Evolutionary conservation across 2,113 vertebrate genomes (phyloP), one percentile per base, ranked within the genome.

Genomic region (Glareola pratincola): DNA sequence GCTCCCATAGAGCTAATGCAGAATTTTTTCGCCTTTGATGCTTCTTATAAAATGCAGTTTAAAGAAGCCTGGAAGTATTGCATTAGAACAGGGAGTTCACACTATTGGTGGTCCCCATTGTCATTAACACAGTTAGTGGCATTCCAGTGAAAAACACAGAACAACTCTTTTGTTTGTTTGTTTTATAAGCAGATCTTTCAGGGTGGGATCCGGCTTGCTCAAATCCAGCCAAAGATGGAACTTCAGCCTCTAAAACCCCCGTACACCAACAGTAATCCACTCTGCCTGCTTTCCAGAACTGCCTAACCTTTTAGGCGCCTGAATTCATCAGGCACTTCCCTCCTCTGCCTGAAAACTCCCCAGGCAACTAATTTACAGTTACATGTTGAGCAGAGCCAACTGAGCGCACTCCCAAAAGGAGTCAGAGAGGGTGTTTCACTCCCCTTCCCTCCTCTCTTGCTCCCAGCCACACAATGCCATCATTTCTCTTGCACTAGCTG

Each of bases 71-170:
- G 95, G 94, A 97, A 97, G 94, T 95, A 92, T 97, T 97, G 95
- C 96, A 97, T 97, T 97, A 96, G 95, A 94, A 97, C 92, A 93
- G 93, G 89, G 93, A 92, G 90, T 95, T 96, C 93, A 91, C 96
- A 72, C 72, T 96, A 94, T 85, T 96, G 92, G 88, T 94, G 88
- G 91, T 94, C 96, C 74, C 86, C 87, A 84, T 94, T 95, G 96
- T 92, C 96, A 63, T 92, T 95, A 96, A 94, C 88, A 92, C 92
- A 96, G 94, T 95, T 89, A 97, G 94, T 82, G 88, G 89, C 23
- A 94, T 96, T 96, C 94, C 95, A 96, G 59, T 51, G 82, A 91
- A 95, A 96, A 92, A 96, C 26, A 82, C 77, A 97, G 95, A 96
- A 91, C 89, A 87, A 80, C 59, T 48, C 91, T 85, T 97, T 92